Conservation (phyloP, 2,113 vertebrate species). For the Otis tarda region DNA sequence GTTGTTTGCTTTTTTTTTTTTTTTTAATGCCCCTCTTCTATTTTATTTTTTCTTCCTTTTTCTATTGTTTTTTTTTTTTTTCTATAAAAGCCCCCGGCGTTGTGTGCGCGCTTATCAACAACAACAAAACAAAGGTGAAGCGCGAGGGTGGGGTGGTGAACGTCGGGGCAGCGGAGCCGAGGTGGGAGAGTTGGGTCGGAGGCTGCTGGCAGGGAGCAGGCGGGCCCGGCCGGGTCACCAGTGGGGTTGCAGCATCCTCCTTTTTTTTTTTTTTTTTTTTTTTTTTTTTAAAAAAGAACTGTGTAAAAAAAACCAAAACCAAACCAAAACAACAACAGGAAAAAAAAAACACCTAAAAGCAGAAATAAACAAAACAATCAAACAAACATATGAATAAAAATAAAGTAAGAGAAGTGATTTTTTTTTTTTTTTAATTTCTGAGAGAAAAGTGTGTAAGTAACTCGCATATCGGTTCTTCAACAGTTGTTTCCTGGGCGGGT, state of each 20-base stretch:
- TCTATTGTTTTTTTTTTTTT: background rate
- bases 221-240: background rate
- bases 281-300: too few relatives aligned
- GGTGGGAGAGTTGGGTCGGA: background rate
- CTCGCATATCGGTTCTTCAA: conserved; percentile 44
- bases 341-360: background rate
- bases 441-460: conserved; percentile 30
- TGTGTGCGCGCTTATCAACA: background rate
- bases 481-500: conserved; percentile 67
- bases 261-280: too few relatives aligned
- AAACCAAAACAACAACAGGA: background rate
- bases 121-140: background rate
- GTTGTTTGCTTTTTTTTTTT: background rate
- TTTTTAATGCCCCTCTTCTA: background rate
- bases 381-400: background rate
- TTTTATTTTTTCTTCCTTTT: background rate
- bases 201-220: conserved; percentile 20
- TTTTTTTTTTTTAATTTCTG: conserved; percentile 29
- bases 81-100: background rate
- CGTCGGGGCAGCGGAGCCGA: background rate
- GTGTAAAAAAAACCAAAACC: background rate
- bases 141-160: background rate
- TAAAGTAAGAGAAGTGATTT: conserved; percentile 34
- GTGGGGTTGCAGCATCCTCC: background rate
- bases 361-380: background rate